Evolutionary conservation across 2,888 invertebrate species (phyloP), one percentile per base, ranked within the genome.

Genomic region (Drosophila prostipennis): DNA sequence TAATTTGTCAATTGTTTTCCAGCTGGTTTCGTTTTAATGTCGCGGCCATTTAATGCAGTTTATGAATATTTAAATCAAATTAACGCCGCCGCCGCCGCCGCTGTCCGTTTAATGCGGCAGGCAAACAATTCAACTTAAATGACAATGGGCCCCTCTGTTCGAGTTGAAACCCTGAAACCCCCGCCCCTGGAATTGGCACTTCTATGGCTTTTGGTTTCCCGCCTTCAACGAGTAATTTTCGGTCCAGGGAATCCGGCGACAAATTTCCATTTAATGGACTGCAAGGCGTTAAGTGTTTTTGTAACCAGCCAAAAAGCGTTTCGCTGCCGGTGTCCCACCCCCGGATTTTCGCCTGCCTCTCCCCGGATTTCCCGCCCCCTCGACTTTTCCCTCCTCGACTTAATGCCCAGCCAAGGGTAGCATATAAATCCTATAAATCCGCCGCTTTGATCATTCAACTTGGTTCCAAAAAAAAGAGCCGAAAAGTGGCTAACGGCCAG

Each of bases 51-150:
- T 74, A 85, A 82, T 88, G 83, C 83, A 86, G 82, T 88, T 83
- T 88, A 83, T 83, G 82, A 88, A 83, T 83, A 86, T 83, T 83
- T 88, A 83, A 88, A 88, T 88, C 86, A 82, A 83, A 88, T 83
- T 83, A 83, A 87, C 80, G 72, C 57, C 74, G 53, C 79, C 19
- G 19, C 79, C 19, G 19, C 19, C 68, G 74, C 79, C 68, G 74
- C 72, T 73, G 77, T 74, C 73, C 77, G 72, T 74, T 87, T 82
- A 87, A 72, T 79, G 77, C 73, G 59, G 46, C 59, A 46, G 67
- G 43, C 71, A 67, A 73, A 79, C 75, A 74, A 74, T 74, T 74
- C 69, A 68, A 67, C 57, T 34, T 48, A 48, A 48, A 34, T 51
- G 51, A 52, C 42, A 29, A 13, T 8, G 19, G 26, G 7, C 23